Evolutionary conservation across 2,888 invertebrate genomes (phyloP), one percentile per base, ranked within the genome.

Genomic region (Dynastes hyllus): DNA sequence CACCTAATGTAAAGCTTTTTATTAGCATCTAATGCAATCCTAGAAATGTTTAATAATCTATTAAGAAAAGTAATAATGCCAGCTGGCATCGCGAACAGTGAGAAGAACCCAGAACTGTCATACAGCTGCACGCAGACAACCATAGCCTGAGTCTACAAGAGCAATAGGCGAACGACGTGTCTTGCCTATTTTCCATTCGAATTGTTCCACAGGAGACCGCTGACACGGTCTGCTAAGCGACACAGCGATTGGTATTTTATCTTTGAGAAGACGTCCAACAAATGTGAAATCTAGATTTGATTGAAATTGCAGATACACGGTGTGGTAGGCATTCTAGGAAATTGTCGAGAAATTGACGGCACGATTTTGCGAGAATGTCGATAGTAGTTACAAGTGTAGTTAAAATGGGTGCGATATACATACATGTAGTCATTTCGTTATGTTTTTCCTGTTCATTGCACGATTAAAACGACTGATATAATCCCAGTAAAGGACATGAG

Each of bases 221-320:
- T 45, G 40, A 45, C 61, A 75, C 73, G 73, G 73, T 75, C 73
- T 50, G 73, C 45, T 75, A 61, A 75, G 40, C 73, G 22, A 61
- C 61, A 61, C 22, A 69, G 29, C 45, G 61, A 63, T 75, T 75
- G 73, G 45, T 61, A 75, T 75, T 71, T 58, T 71, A 58, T 58
- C 73, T 75, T 61, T 69, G 51, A 22, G 69, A 27, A 11, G 69
- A 69, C 69, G 51, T 51, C 51, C 73, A 37, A 75, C 61, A 75
- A 75, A 61, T 61, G 73, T 40, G 45, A 71, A 75, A 75, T 75
- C 73, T 75, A 45, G 73, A 75, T 61, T 61, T 27, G 40, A 75
- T 75, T 75, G 61, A 75, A 75, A 75, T 61, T 75, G 73, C 50
- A 71, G 61, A 75, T 75, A 75, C 29, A 51, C 27, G 22, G n/a